These are phyloP conservation scores for Yponomeuta cagnagella DNA, from an alignment of 2,888 invertebrate genomes.

Conservation along the genomic window DNA sequence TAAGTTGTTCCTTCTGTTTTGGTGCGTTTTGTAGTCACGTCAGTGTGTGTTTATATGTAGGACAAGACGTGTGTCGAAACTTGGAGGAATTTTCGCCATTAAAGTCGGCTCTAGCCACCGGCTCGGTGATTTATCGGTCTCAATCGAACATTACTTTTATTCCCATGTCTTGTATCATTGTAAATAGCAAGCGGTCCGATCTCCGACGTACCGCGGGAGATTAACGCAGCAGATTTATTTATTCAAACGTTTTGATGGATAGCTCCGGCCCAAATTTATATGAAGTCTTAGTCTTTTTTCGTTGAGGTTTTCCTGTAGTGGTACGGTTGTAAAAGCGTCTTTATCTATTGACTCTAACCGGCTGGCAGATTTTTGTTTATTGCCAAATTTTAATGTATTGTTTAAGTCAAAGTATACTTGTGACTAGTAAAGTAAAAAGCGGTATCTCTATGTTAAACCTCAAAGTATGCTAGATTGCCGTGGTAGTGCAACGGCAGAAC, in stretches of 20 bases:
- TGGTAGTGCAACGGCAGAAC: too few species aligned
- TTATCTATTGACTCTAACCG: neutral
- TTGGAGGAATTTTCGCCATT: slow-evolving; percentile 51
- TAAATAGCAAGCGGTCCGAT: slow-evolving; percentile 47
- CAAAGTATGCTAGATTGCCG: too few species aligned
- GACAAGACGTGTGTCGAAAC: slow-evolving; percentile 51
- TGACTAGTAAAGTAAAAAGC: too few species aligned
- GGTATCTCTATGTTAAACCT: too few species aligned
- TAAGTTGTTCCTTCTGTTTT: neutral
- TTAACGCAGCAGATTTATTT: slow-evolving; percentile 63
- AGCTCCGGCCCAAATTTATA: slow-evolving; percentile 27
- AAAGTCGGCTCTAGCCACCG: slow-evolving; percentile 35
- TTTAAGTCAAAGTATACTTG: too few species aligned
- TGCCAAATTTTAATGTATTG: too few species aligned
- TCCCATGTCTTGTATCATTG: slow-evolving; percentile 53
- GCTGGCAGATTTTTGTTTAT: too few species aligned
- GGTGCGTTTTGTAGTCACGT: neutral
- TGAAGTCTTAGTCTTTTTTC: slow-evolving; percentile 25
- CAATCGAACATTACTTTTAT: slow-evolving; percentile 62
- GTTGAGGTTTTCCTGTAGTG: neutral
- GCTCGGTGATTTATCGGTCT: slow-evolving; percentile 49
- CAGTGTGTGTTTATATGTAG: slow-evolving; percentile 30
- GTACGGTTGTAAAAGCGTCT: neutral
- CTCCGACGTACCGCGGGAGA: slow-evolving; percentile 27
- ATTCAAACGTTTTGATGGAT: slow-evolving; percentile 59